These are phyloP conservation scores for Laterallus jamaicensis DNA, from an alignment of 2,113 vertebrate genomes.

Conservation along the genomic window DNA sequence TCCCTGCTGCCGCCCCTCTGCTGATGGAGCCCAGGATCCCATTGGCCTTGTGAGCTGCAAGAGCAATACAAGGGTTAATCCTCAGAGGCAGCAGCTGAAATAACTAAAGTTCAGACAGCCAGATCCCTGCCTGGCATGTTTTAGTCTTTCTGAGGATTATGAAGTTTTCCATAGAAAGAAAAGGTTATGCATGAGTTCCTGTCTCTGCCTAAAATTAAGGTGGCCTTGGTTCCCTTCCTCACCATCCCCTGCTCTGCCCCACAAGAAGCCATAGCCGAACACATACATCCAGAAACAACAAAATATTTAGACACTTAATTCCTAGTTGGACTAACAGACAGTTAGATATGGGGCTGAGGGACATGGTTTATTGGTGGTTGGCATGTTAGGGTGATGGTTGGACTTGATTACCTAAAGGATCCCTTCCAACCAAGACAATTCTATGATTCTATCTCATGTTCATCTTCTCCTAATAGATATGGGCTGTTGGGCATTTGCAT, in stretches of 20 bases:
- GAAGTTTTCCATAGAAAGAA: constrained; percentile 13
- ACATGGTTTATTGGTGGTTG: too few relatives aligned
- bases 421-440: too few relatives aligned
- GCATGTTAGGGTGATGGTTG: too few relatives aligned
- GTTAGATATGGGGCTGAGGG: too few relatives aligned
- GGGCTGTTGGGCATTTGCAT: background rate
- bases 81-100: constrained; percentile 14
- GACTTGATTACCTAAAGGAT: too few relatives aligned
- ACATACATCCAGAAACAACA: background rate
- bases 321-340: background rate
- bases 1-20: too few relatives aligned
- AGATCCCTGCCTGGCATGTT: background rate
- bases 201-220: background rate
- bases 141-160: background rate
- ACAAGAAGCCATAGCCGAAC: background rate
- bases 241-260: background rate
- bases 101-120: background rate
- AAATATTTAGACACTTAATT: background rate
- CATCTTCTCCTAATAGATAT: background rate
- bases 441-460: too few relatives aligned
- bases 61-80: background rate
- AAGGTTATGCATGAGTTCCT: background rate
- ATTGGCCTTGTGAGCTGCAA: too few relatives aligned
- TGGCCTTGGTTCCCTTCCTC: background rate
- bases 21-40: too few relatives aligned